phyloP scores from a whole-genome alignment of 2,888 invertebrate genomes.

The Dysmachus trigonus region DNA sequence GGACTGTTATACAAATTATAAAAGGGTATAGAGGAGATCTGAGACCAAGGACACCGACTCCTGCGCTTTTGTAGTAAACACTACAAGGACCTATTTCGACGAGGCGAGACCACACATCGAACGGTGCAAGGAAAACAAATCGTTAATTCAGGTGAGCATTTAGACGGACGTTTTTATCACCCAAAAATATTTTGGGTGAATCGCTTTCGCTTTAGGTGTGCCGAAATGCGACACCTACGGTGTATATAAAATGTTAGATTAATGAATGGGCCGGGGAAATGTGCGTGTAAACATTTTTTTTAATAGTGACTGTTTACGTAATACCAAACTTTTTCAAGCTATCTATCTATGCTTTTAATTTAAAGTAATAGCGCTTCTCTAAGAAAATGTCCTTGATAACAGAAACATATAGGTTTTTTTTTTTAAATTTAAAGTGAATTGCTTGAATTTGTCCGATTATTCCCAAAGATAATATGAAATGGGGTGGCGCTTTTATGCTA shows the following conservation, averaged over 20 bases:
- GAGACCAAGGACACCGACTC: conserved; percentile 11
- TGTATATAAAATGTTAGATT: background rate
- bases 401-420: no score
- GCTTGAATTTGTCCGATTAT: background rate
- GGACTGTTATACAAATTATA: background rate
- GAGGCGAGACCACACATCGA: background rate
- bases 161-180: background rate
- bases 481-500: background rate
- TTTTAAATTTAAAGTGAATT: background rate
- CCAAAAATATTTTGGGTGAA: background rate
- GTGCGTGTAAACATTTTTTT: background rate
- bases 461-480: background rate
- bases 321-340: background rate
- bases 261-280: background rate
- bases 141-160: conserved; percentile 31
- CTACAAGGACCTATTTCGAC: background rate
- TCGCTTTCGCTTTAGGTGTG: background rate
- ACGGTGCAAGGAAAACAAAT: conserved; percentile 21
- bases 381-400: background rate
- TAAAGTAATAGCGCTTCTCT: background rate
- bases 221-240: background rate
- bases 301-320: background rate
- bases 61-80: conserved; percentile 12
- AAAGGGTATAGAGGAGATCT: background rate
- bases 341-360: background rate